Conservation (phyloP, 2,888 invertebrate species). For the Habrosyne pyritoides region DNA sequence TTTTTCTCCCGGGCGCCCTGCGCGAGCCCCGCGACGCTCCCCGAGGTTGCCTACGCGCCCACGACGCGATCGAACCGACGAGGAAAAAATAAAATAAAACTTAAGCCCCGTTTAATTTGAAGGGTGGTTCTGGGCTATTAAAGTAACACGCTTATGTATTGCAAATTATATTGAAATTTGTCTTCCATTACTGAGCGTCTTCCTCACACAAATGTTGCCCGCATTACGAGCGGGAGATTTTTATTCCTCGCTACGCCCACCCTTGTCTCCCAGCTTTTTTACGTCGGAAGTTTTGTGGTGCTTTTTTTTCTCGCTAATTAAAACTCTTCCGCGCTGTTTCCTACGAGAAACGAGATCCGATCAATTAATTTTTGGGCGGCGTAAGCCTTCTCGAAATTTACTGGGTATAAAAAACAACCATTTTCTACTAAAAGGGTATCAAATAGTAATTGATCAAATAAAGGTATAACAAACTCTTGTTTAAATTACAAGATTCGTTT, state of each 20-base stretch:
- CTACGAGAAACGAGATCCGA: conserved; percentile 80
- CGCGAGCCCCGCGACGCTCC: conserved; percentile 48
- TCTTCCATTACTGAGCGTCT: conserved; percentile 83
- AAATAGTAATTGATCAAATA: conserved; percentile 74
- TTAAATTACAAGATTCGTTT: conserved; percentile 38
- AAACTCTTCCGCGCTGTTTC: conserved; percentile 84
- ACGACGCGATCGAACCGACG: conserved; percentile 68
- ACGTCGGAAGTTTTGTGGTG: conserved; percentile 79
- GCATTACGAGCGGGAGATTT: conserved; percentile 81
- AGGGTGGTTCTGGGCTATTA: conserved; percentile 85
- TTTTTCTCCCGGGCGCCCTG: conserved; percentile 69
- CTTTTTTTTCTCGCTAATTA: conserved; percentile 82
- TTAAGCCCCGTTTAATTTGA: conserved; percentile 85
- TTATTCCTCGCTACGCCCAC: conserved; percentile 79
- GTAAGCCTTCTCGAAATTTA: conserved; percentile 79
- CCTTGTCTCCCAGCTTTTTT: conserved; percentile 81
- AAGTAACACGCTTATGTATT: conserved; percentile 85
- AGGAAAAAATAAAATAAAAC: conserved; percentile 83
- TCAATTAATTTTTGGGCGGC: conserved; percentile 82
- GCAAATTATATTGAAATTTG: conserved; percentile 85
- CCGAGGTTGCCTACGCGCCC: conserved; percentile 59
- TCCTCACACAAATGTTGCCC: conserved; percentile 84
- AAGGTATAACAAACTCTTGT: conserved; percentile 52
- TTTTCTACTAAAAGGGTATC: conserved; percentile 64
- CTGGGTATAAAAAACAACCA: conserved; percentile 72